These are phyloP conservation scores for Sinocyclocheilus anshuiensis DNA, from an alignment of 2,113 vertebrate genomes.

Conservation along the genomic window DNA sequence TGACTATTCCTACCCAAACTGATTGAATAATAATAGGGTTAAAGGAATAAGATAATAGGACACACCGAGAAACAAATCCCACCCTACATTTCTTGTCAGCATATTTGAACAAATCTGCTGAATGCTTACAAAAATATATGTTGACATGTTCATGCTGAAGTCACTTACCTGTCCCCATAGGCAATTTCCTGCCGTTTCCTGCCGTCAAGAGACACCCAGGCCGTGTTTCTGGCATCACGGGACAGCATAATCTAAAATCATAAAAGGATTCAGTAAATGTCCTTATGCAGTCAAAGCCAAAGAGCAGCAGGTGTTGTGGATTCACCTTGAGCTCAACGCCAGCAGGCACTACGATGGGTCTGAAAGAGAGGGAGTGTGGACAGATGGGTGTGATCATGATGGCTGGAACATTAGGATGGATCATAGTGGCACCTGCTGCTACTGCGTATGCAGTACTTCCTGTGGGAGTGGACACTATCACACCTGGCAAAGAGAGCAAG, in stretches of 20 bases:
- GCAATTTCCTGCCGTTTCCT: slow-evolving; percentile 80
- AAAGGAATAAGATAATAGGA: neutral
- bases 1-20: neutral
- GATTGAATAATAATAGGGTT: neutral
- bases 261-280: neutral
- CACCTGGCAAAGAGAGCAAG: slow-evolving; percentile 62
- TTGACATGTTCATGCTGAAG: neutral
- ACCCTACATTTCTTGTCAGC: neutral
- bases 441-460: slow-evolving; percentile 80
- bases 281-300: neutral
- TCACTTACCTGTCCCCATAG: slow-evolving; percentile 76
- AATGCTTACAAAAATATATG: neutral
- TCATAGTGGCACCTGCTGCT: slow-evolving; percentile 79
- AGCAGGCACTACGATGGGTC: slow-evolving; percentile 81
- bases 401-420: slow-evolving; percentile 82
- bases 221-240: slow-evolving; percentile 78
- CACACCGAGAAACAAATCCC: neutral
- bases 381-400: slow-evolving; percentile 85
- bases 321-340: slow-evolving; percentile 81
- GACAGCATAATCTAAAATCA: slow-evolving; percentile 76
- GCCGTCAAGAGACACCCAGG: slow-evolving; percentile 83
- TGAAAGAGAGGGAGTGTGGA: slow-evolving; percentile 82
- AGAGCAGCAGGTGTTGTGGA: slow-evolving; percentile 67
- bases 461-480: slow-evolving; percentile 80
- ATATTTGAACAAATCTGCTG: neutral